Percentiles rank a stretch among this genome's conserved stretches.
phyloP scores from a whole-genome alignment of 2,888 invertebrate genomes.

The Campopleginae sp. region DNA sequence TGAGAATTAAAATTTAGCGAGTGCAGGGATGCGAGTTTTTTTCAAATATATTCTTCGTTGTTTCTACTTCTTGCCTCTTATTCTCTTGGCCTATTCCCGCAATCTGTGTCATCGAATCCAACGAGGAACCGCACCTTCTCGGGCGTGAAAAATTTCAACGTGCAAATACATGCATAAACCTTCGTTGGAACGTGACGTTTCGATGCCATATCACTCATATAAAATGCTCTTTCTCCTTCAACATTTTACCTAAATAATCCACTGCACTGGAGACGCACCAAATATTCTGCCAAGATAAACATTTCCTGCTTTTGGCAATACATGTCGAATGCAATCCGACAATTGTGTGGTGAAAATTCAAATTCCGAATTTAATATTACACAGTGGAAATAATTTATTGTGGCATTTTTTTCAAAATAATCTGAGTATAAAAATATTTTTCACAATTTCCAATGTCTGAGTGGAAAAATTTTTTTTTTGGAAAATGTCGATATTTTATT shows the following conservation, averaged over 20 bases:
- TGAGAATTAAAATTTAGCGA: slow-evolving; percentile 36
- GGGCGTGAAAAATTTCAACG: slow-evolving; percentile 49
- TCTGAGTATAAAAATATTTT: no score
- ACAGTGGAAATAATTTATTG: no score
- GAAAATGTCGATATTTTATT: no score
- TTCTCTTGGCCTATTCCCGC: slow-evolving; percentile 19
- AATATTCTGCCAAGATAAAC: not conserved
- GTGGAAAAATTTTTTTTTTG: no score
- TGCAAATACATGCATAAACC: slow-evolving; percentile 9
- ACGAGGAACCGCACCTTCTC: slow-evolving; percentile 35
- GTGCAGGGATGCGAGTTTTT: slow-evolving; percentile 4
- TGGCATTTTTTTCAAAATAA: no score
- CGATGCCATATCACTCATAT: not conserved
- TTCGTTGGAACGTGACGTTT: slow-evolving; percentile 24
- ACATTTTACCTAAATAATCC: not conserved
- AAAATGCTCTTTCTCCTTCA: slow-evolving; percentile 3
- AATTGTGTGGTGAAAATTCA: not conserved
- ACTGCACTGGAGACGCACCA: not conserved
- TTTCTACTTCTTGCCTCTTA: slow-evolving; percentile 10
- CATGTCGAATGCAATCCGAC: not conserved
- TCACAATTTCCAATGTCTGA: no score
- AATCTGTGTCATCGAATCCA: slow-evolving; percentile 26
- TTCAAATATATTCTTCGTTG: slow-evolving; percentile 23
- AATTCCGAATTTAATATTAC: not conserved
- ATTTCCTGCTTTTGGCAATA: not conserved